Evolutionary conservation across 2,113 vertebrate species (phyloP).

Genomic region (Paralichthys olivaceus): DNA sequence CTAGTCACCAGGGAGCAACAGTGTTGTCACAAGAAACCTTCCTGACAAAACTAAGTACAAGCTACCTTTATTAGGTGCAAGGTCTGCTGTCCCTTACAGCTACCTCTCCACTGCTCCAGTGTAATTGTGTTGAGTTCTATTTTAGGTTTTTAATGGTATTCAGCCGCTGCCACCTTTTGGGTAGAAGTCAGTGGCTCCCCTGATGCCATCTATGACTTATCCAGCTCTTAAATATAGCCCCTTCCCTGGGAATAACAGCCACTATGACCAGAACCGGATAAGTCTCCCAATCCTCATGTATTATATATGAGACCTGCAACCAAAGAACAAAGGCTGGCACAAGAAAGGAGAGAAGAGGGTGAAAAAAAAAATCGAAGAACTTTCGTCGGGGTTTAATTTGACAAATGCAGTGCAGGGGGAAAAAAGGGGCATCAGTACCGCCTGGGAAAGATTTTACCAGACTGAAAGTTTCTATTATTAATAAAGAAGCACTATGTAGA

Average conservation of each 20-base stretch:
- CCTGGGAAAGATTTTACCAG: neutral
- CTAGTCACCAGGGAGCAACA: slow-evolving; percentile 35
- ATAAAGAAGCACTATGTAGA: slow-evolving; percentile 44
- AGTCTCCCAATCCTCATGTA: slow-evolving; percentile 77
- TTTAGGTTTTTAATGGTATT: slow-evolving; percentile 64
- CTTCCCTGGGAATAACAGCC: slow-evolving; percentile 74
- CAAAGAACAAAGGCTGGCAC: slow-evolving; percentile 77
- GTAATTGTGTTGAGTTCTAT: slow-evolving; percentile 60
- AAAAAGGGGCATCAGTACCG: slow-evolving; percentile 34
- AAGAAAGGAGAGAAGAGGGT: slow-evolving; percentile 51
- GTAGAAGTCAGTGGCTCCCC: slow-evolving; percentile 64
- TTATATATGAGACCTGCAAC: slow-evolving; percentile 80
- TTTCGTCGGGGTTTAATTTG: slow-evolving; percentile 69
- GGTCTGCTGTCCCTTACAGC: slow-evolving; percentile 30
- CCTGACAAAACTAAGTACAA: slow-evolving; percentile 36
- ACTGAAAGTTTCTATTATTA: slow-evolving; percentile 19
- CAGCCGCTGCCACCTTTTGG: slow-evolving; percentile 60
- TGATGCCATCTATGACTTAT: slow-evolving; percentile 67
- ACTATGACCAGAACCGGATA: slow-evolving; percentile 60
- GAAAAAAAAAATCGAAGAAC: slow-evolving; percentile 58
- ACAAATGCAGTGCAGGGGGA: slow-evolving; percentile 57
- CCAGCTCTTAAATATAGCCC: slow-evolving; percentile 72
- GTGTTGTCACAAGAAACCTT: slow-evolving; percentile 25
- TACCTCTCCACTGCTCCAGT: neutral
- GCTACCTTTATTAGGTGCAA: slow-evolving; percentile 22